phyloP scores from a whole-genome alignment of 2,888 invertebrate species.

The Himalopsyche tibetana region DNA sequence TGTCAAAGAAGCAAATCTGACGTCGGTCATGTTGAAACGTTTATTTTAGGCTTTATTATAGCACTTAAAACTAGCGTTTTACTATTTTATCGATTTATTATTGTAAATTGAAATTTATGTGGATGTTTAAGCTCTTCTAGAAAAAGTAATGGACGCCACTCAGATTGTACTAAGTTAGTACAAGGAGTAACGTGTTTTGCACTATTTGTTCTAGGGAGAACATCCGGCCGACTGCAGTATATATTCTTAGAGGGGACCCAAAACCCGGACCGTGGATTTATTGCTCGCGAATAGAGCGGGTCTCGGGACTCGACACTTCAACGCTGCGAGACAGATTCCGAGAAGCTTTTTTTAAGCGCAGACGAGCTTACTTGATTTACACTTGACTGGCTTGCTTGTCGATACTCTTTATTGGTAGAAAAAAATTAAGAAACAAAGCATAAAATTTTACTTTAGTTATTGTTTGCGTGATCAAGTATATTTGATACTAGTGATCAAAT shows the following conservation, averaged over 20 bases:
- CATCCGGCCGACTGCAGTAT: slow-evolving; percentile 60
- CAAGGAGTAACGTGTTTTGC: slow-evolving; percentile 58
- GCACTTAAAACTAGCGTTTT: too few species aligned
- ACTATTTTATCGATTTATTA: too few species aligned
- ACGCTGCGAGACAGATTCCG: slow-evolving; percentile 41
- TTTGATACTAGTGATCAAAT: too few species aligned
- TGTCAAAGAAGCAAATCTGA: too few species aligned
- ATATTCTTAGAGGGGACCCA: slow-evolving; percentile 59
- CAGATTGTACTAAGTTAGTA: slow-evolving; percentile 28
- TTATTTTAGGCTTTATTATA: too few species aligned
- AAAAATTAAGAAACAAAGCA: not conserved
- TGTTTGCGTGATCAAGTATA: too few species aligned
- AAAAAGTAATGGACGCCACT: not conserved
- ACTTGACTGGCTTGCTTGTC: not conserved
- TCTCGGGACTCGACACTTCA: slow-evolving; percentile 44
- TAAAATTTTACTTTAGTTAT: too few species aligned
- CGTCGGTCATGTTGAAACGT: too few species aligned
- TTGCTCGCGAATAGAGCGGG: slow-evolving; percentile 55
- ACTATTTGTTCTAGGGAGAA: slow-evolving; percentile 59
- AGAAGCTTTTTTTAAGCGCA: slow-evolving; percentile 37
- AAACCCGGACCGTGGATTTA: slow-evolving; percentile 60
- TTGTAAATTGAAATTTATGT: too few species aligned
- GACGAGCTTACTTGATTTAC: slow-evolving; percentile 40
- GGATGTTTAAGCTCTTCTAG: not conserved
- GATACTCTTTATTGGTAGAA: not conserved